Evolutionary conservation across 2,888 invertebrate species (phyloP), one percentile per base, ranked within the genome.

Genomic region (Coelinius sp.): DNA sequence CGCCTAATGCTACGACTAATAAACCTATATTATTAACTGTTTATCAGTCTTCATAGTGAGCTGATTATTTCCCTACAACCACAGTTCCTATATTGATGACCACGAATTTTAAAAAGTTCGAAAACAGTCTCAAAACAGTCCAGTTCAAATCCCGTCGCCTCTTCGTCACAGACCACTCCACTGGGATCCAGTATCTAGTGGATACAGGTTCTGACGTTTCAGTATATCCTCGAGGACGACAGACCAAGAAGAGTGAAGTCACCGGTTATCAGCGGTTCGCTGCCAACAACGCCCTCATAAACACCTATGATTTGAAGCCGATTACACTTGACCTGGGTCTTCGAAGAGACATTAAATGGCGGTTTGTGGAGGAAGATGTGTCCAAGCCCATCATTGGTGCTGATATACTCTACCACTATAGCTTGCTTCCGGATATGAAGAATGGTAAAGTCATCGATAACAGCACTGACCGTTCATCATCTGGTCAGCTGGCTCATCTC

Each of bases 361-460:
- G 77, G 1, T 86, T 85, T 68, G 71, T 82, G 5, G 76, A 84
- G 0, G 84, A 84, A 0, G 81, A 85, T 41, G 80, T 83, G 1
- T 68, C 80, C 1, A 81, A 80, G 41, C 80, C 85, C 0, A 85
- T 85, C 6, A 83, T 86, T 27, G 84, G 84, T 5, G 83, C 78
- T 1, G 84, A 85, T 71, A 81, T 85, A 63, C 4, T 3, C 3
- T 5, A 27, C 27, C 27, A 27, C 27, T 27, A 5, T 27, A 27
- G 7, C 7, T 7, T 27, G 27, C 27, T 27, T 3, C 27, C 27
- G 27, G 27, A 27, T 27, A 5, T 27, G 27, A 27, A 3, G 27
- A 10, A 44, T 17, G 12, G n/a, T 10, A 44, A n/a, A 5, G 7
- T 14, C 44, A 44, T 44, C 1, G 44, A 44, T 17, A 17, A n/a